phyloP scores from a whole-genome alignment of 2,113 vertebrate species.

The Tretioscincus oriximinensis region DNA sequence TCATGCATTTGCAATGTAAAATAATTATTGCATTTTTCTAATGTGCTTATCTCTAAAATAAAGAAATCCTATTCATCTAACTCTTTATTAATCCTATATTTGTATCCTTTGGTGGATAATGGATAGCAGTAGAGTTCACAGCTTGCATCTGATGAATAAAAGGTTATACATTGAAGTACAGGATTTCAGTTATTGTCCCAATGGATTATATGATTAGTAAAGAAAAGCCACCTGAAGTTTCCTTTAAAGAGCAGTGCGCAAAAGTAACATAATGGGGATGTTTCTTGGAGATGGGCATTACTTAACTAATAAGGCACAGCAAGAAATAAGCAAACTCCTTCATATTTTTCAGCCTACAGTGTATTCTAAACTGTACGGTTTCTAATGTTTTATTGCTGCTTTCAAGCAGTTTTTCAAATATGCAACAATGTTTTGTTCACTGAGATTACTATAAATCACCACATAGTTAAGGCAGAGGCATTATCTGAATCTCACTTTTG shows the following conservation, averaged over 20 bases:
- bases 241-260: background rate
- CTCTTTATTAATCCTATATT: background rate
- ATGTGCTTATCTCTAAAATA: background rate
- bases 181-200: background rate
- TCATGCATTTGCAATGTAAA: background rate
- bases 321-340: background rate
- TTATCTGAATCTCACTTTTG: background rate
- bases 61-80: background rate
- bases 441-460: constrained; percentile 1
- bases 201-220: background rate
- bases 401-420: constrained; percentile 3
- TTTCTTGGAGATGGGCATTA: background rate
- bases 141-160: background rate
- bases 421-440: background rate
- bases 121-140: background rate
- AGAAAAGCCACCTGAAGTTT: background rate
- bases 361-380: background rate
- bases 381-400: background rate
- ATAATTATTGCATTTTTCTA: background rate
- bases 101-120: background rate
- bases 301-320: constrained; percentile 19
- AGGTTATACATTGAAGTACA: background rate
- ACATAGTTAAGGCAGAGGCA: background rate
- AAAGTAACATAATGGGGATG: background rate
- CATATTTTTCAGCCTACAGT: background rate